A percentile compares a stretch with the other conserved stretches of the same genome.
These are phyloP conservation scores for Parazoanthus atlanticus DNA, from an alignment of 92 coral and sea anemone genomes.

Conservation along the genomic window DNA sequence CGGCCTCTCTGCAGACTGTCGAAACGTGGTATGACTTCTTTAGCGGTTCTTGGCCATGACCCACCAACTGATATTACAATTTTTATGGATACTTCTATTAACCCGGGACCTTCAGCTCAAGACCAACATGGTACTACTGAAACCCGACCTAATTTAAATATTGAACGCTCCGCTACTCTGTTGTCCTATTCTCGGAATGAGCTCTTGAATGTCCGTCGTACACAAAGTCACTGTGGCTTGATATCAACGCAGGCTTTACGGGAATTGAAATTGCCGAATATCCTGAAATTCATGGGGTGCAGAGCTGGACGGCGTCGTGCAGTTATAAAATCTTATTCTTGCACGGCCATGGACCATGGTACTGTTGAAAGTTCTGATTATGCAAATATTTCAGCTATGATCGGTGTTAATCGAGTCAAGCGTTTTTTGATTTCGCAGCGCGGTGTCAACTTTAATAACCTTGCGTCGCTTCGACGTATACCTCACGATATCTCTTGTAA, in stretches of 20 bases:
- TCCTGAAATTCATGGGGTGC: neutral
- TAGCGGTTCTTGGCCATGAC: neutral
- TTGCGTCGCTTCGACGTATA: too few relatives aligned
- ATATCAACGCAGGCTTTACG: neutral
- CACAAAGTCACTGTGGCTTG: neutral
- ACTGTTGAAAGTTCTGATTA: too few relatives aligned
- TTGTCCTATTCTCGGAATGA: neutral
- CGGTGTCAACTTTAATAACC: too few relatives aligned
- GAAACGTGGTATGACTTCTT: neutral
- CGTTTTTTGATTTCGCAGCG: too few relatives aligned
- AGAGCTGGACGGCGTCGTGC: neutral
- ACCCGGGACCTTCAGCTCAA: neutral
- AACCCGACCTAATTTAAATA: neutral
- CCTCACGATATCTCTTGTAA: too few relatives aligned
- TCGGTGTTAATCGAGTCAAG: too few relatives aligned
- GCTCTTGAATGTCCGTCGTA: neutral
- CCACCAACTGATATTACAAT: slow-evolving; percentile 7
- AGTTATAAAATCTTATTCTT: too few relatives aligned
- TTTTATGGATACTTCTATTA: neutral
- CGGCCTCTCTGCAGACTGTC: slow-evolving; percentile 1
- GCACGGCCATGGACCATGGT: too few relatives aligned
- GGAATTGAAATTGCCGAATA: neutral
- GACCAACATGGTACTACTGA: neutral
- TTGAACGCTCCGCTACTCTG: neutral
- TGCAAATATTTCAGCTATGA: too few relatives aligned